Evolutionary conservation across 1,140 invertebrate genomes (phyloP), one percentile per base, ranked within the genome.

Genomic region (Cydia amplana): DNA sequence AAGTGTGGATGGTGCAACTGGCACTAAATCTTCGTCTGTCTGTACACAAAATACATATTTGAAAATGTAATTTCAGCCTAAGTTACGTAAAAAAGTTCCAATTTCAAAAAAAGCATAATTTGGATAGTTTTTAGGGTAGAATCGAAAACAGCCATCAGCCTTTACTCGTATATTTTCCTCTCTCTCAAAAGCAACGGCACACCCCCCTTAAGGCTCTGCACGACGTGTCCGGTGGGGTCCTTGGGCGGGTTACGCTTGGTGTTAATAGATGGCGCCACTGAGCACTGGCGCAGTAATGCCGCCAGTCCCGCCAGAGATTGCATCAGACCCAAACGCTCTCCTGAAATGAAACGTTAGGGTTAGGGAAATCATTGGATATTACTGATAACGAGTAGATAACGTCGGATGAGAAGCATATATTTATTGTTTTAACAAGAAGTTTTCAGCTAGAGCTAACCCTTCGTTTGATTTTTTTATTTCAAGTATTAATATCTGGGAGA

Each of bases 241-340:
- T 46, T 23, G 4, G 70, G 36, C 3, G 70, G 70, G 7, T 43
- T 40, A 16, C 40, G 5, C 3, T 6, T n/a, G 36, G 32, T 64
- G 23, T 25, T 28, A 4, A 3, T 10, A 28, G 23, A 25, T 9
- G 63, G 63, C 5, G 20, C 63, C 12, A 23, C 43, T 16, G 70
- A 46, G 18, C 28, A 72, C 12, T 20, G 16, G 2, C 36, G 20
- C 6, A 72, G n/a, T 23, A 72, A 9, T 18, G 70, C 70, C 5
- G 70, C 70, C 12, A 72, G 18, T 3, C 70, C 70, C 4, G 70
- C 70, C 12, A 72, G 18, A 1, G 70, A 40, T 18, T 72, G 70
- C 36, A 72, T 72, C 70, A 72, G n/a, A 9, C 32, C 70, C 18
- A 72, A 16, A 9, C 70, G 40, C 20, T 72, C 70, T 4, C 65